Evolutionary conservation across 1,140 invertebrate genomes (phyloP).

Genomic region (Microplitis mediator): DNA sequence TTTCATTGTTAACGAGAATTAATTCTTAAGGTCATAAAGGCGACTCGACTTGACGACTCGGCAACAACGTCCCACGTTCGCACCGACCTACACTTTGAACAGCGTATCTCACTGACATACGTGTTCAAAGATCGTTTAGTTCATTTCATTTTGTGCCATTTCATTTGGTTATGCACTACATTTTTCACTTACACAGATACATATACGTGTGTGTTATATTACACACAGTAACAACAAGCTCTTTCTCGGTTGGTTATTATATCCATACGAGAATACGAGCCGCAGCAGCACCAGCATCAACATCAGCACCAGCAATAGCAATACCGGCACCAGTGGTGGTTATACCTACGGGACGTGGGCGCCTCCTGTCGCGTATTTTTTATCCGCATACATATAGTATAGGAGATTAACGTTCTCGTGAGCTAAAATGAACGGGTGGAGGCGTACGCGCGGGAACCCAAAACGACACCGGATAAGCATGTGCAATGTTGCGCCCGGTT

Average conservation of each 20-base stretch:
- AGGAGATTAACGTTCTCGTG: constrained; percentile 13
- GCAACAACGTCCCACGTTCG: background rate
- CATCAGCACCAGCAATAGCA: too few relatives aligned
- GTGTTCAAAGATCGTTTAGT: background rate
- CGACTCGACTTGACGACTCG: background rate
- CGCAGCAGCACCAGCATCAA: too few relatives aligned
- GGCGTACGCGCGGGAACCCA: constrained; percentile 15
- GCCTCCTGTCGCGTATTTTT: constrained; percentile 13
- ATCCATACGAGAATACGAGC: too few relatives aligned
- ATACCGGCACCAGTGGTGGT: background rate
- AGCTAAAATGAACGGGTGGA: background rate
- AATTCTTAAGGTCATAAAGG: constrained; percentile 14
- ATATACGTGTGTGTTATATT: too few relatives aligned
- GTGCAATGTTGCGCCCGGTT: constrained; percentile 8
- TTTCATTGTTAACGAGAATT: constrained; percentile 13
- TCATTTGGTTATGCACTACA: background rate
- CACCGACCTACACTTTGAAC: constrained; percentile 1
- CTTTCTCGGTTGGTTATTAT: background rate
- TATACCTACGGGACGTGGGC: constrained; percentile 5
- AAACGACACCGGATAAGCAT: constrained; percentile 16
- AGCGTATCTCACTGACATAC: background rate
- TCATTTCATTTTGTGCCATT: constrained; percentile 14
- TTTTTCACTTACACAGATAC: too few relatives aligned
- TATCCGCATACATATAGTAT: background rate
- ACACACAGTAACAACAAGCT: background rate